Percentiles rank a stretch among this genome's conserved stretches.
Conservation (phyloP, 2,797 vertebrate genomes). For the Dendrocincla fuliginosa region DNA sequence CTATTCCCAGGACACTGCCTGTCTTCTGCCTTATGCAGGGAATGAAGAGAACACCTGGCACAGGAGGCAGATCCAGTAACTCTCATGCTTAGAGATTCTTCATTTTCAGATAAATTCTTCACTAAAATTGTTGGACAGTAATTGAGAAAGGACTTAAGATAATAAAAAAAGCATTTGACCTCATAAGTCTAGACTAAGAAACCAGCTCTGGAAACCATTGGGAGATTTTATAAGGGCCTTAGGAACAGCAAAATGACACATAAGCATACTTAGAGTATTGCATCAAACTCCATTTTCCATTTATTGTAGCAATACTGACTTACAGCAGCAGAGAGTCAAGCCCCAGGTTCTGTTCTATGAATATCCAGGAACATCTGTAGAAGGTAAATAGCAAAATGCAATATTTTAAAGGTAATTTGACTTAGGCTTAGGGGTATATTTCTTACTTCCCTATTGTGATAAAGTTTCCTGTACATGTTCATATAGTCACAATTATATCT, state of each 20-base stretch:
- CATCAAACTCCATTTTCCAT: background rate
- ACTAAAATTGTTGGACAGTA: background rate
- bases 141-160: background rate
- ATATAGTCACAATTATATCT: background rate
- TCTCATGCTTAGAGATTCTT: background rate
- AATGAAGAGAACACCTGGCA: conserved; percentile 10
- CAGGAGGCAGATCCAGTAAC: background rate
- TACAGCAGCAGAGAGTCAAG: background rate
- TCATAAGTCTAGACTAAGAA: background rate
- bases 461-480: background rate
- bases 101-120: background rate
- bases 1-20: background rate
- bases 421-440: background rate
- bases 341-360: background rate
- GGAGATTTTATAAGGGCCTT: background rate
- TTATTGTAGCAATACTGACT: background rate
- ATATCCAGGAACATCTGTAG: background rate
- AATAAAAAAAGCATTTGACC: background rate
- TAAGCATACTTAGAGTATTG: background rate
- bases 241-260: background rate
- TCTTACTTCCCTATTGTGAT: background rate
- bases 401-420: background rate
- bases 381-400: background rate
- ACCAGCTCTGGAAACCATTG: background rate
- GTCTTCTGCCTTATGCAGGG: background rate